These are phyloP conservation scores for Ctenomys sociabilis DNA, from an alignment of 2,113 vertebrate genomes.

Conservation along the genomic window DNA sequence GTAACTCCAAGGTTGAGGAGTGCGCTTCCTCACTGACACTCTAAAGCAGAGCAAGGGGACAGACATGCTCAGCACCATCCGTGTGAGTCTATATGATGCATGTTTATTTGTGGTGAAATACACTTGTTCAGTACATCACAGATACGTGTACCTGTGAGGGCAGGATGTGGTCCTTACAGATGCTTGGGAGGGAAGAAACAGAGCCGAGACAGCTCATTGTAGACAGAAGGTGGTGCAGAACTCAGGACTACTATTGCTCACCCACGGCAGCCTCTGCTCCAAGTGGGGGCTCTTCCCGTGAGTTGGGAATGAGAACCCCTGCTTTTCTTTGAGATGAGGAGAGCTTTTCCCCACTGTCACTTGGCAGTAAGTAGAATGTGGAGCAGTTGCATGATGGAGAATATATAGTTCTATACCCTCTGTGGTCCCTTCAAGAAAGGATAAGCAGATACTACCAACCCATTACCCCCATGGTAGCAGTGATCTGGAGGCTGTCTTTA, in stretches of 20 bases:
- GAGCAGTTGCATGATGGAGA: no score
- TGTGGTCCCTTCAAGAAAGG: no score
- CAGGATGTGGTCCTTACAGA: neutral
- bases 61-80: neutral
- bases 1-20: neutral
- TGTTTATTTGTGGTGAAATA: neutral
- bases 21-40: neutral
- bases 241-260: neutral
- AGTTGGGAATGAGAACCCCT: neutral
- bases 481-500: no score
- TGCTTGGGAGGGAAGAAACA: neutral
- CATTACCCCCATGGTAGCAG: no score
- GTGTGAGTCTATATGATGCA: neutral
- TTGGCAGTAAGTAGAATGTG: neutral
- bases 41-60: neutral
- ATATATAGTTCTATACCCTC: no score
- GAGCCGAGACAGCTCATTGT: neutral
- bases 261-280: neutral
- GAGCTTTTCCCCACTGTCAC: neutral
- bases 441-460: no score
- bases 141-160: neutral
- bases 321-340: neutral
- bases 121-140: neutral
- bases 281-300: neutral
- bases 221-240: neutral